Conservation (phyloP, 2,888 invertebrate species). For the Epistrophe eligans region DNA sequence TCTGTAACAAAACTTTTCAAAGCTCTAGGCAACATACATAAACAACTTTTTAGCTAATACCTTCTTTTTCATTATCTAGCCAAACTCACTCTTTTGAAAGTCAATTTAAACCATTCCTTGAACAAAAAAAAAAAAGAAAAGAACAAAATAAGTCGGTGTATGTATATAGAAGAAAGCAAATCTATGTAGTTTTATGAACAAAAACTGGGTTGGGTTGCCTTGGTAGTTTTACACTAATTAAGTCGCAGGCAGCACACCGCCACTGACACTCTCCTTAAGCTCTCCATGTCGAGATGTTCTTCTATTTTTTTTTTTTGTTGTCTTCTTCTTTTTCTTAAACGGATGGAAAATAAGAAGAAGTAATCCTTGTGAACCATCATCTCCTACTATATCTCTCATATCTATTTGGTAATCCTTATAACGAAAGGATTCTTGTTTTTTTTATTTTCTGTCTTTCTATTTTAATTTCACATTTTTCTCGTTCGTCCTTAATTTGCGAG, state of each 20-base stretch:
- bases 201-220: slow-evolving; percentile 33
- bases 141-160: neutral
- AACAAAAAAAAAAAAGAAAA: neutral
- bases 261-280: slow-evolving; percentile 23
- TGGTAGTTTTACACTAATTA: slow-evolving; percentile 44
- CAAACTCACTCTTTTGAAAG: slow-evolving; percentile 35
- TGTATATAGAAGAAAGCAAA: neutral
- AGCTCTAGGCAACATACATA: slow-evolving; percentile 29
- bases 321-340: slow-evolving; percentile 21
- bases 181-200: slow-evolving; percentile 20
- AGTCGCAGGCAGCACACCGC: slow-evolving; percentile 36
- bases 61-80: slow-evolving; percentile 19
- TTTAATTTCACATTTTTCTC: slow-evolving; percentile 46
- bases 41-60: slow-evolving; percentile 5
- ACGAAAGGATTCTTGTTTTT: slow-evolving; percentile 37
- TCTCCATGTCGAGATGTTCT: neutral
- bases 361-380: slow-evolving; percentile 40
- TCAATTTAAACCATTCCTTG: slow-evolving; percentile 21
- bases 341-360: slow-evolving; percentile 37
- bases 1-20: neutral
- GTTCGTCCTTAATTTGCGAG: slow-evolving; percentile 45
- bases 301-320: neutral
- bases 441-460: slow-evolving; percentile 11
- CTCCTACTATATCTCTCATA: slow-evolving; percentile 30
- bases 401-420: slow-evolving; percentile 43